Base-by-base conservation (phyloP, 2,113 vertebrate species). In the Ictidomys tridecemlineatus region DNA sequence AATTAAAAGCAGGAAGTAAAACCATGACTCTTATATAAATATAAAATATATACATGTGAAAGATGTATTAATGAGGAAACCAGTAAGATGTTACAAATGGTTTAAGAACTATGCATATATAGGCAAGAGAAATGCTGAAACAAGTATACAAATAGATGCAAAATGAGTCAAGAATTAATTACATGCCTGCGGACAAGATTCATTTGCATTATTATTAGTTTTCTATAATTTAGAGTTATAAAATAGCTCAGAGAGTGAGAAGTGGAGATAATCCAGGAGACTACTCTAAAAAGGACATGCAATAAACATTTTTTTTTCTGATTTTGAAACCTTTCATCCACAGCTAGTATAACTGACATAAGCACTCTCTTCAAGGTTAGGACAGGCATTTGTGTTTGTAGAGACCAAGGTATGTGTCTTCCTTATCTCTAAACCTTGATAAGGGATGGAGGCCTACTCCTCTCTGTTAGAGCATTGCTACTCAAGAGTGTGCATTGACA, bases 101-200 rank as follows among this genome's bases (percentile, higher is more conserved):
- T 76, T 91, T 86, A 89, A 96, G 37, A 83, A 10, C 45, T 78
- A 86, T 30, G 72, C 8, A 8, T 45, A 89, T 63, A 51, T 9
- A 93, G 10, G 42, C 65, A 85, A 53, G 65, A 69, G 53, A 20
- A 87, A 92, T 87, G 22, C 20, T 73, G 34, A 92, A n/a, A 90
- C 87, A 18, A 90, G 83, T 74, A 37, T 74, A 74, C 63, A 92
- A 89, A 78, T 18, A 87, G 76, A 45, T 67, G 32, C 26, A 79
- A 93, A 97, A 91, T 91, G 42, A 91, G 45, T 58, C 24, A 85
- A 76, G 86, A 89, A 88, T 93, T 79, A 93, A 77, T 85, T 96
- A 51, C 58, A 88, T 91, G 76, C 20, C 77, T 85, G 13, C 63
- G 32, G 70, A 76, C 39, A 93, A 74, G 24, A 93, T 91, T 84